Evolutionary conservation across 1,140 invertebrate genomes (phyloP), one percentile per base, ranked within the genome.

Genomic region (Penaeus vannamei): DNA sequence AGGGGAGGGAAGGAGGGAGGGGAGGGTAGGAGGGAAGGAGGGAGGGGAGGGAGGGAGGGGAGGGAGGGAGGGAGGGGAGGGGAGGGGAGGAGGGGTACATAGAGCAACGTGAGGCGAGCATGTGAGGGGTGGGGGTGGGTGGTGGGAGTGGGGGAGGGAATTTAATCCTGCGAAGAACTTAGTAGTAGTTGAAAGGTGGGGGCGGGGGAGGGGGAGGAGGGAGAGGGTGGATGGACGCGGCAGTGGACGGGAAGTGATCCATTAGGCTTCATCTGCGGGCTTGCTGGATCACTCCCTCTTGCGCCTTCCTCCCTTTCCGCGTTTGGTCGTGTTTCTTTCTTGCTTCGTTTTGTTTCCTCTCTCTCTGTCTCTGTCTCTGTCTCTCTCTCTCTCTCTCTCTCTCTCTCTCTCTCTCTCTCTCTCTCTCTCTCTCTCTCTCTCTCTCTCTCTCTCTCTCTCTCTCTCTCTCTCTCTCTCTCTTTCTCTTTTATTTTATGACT

Each of bases 341-440:
- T n/a, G 14, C 46, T 59, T 29, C 22, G 19, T 42, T 22, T n/a
- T 26, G 14, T 26, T 77, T 17, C 32, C 29, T 23, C 29, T 77
- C 20, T 77, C 29, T 23, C 29, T 77, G 12, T 77, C 29, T 23
- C 29, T 77, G 12, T 77, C 29, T 23, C 29, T 77, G 12, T 77
- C 62, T 64, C 62, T 64, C 62, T 64, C 62, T 64, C 62, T 64
- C 62, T 64, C 62, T 64, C 62, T 64, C 62, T 64, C 62, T 64
- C 62, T 64, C 62, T 64, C 72, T 77, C 72, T 32, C 29, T 32
- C 20, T 77, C 72, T 20, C 29, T 32, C 20, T 77, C 72, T 77
- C 72, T 23, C 29, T 77, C 29, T 23, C 29, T 77, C 29, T 23
- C 72, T 79, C 36, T 36, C 36, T 19, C 19, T 79, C 36, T 20